phyloP scores from a whole-genome alignment of 1,140 invertebrate species.

The Venustaconcha ellipsiformis region DNA sequence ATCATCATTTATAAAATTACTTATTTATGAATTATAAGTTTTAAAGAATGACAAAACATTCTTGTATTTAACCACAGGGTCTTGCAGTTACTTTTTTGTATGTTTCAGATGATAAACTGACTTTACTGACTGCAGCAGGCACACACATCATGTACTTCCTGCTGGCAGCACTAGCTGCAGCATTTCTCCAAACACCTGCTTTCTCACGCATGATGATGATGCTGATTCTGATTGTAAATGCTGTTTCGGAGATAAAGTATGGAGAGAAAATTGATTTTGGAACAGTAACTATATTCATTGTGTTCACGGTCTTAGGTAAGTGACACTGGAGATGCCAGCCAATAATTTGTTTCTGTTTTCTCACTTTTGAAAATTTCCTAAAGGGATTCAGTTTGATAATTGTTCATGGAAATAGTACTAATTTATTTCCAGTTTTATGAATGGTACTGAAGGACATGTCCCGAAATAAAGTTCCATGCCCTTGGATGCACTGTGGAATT shows the following conservation, averaged over 20 bases:
- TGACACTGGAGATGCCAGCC: not conserved
- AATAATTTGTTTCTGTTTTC: not conserved
- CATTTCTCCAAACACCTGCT: constrained; percentile 51
- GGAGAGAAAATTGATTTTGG: constrained; percentile 50
- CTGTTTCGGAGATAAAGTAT: constrained; percentile 44
- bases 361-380: not conserved
- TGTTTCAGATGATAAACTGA: constrained; percentile 56
- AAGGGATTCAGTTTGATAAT: not conserved
- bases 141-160: constrained; percentile 65
- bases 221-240: constrained; percentile 50
- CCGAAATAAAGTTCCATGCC: too few relatives aligned
- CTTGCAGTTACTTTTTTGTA: constrained; percentile 4
- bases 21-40: too few relatives aligned
- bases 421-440: too few relatives aligned
- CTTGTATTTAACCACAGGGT: not conserved
- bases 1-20: too few relatives aligned
- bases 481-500: too few relatives aligned
- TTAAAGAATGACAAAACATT: not conserved
- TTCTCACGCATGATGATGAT: constrained; percentile 42
- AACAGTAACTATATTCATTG: constrained; percentile 48
- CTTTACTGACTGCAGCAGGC: constrained; percentile 50
- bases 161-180: constrained; percentile 47
- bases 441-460: too few relatives aligned
- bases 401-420: too few relatives aligned
- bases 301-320: constrained; percentile 41